Conservation (phyloP, 2,888 invertebrate species). For the Encarsia formosa region DNA sequence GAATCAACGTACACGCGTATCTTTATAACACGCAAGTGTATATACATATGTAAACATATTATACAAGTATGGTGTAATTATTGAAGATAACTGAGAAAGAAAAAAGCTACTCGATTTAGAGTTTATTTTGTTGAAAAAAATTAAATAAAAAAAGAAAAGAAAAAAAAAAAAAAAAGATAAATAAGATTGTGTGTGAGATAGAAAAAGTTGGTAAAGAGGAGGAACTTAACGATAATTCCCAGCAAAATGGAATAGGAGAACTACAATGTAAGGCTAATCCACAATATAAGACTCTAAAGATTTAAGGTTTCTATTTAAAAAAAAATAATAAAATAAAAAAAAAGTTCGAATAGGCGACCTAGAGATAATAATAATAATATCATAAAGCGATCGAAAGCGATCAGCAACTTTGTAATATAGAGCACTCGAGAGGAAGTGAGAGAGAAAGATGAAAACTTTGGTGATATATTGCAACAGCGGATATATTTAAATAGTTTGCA, state of each 20-base stretch:
- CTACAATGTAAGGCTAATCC: slow-evolving; percentile 31
- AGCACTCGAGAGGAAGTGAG: slow-evolving; percentile 28
- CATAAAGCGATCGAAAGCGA: slow-evolving; percentile 26
- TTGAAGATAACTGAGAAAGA: slow-evolving; percentile 40
- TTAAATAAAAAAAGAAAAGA: slow-evolving; percentile 10
- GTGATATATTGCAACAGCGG: slow-evolving; percentile 36
- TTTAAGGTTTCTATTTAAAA: slow-evolving; percentile 29
- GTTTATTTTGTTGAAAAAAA: slow-evolving; percentile 49
- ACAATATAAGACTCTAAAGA: slow-evolving; percentile 32
- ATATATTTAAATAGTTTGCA: slow-evolving; percentile 35
- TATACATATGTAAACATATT: slow-evolving; percentile 43
- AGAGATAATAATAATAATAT: no score
- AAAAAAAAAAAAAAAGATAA: slow-evolving; percentile 5
- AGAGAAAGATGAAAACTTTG: no score
- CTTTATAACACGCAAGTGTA: slow-evolving; percentile 39
- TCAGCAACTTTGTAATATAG: slow-evolving; percentile 28
- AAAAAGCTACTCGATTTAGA: slow-evolving; percentile 43
- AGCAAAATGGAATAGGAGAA: slow-evolving; percentile 39
- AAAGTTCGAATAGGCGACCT: slow-evolving; percentile 23
- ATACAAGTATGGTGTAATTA: slow-evolving; percentile 48
- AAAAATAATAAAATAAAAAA: slow-evolving; percentile 20
- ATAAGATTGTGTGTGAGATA: slow-evolving; percentile 21
- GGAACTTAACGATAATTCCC: slow-evolving; percentile 48
- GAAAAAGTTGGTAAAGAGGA: slow-evolving; percentile 31
- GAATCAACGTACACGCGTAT: slow-evolving; percentile 42